Evolutionary conservation across 2,888 invertebrate genomes (phyloP).

Genomic region (Nephrotoma flavescens): DNA sequence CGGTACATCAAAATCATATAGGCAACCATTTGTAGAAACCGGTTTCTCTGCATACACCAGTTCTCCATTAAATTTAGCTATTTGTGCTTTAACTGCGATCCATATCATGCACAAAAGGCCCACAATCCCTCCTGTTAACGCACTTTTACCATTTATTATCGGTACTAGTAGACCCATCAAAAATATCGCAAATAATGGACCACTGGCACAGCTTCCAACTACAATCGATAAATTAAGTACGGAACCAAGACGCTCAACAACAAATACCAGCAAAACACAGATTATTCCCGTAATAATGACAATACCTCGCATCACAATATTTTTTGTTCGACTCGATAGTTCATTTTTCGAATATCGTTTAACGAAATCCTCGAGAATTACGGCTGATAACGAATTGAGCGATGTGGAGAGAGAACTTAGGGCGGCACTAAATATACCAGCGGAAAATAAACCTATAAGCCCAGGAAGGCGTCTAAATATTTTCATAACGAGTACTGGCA

Average conservation of each 20-base stretch:
- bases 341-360: constrained; percentile 46
- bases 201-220: constrained; percentile 50
- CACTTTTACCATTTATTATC: constrained; percentile 54
- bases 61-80: constrained; percentile 46
- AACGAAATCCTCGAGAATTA: constrained; percentile 63
- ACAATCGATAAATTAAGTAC: constrained; percentile 53
- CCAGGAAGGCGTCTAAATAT: constrained; percentile 62
- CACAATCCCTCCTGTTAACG: constrained; percentile 47
- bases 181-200: constrained; percentile 51
- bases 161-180: constrained; percentile 53
- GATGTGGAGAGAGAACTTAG: constrained; percentile 70
- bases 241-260: constrained; percentile 55
- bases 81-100: constrained; percentile 53
- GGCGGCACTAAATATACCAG: constrained; percentile 80
- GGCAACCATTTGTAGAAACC: constrained; percentile 35
- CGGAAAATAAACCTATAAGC: constrained; percentile 73
- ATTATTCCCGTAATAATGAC: constrained; percentile 47
- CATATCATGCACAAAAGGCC: constrained; percentile 48
- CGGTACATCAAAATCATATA: constrained; percentile 18
- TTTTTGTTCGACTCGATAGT: constrained; percentile 41
- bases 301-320: constrained; percentile 47
- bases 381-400: constrained; percentile 66
- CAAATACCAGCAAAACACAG: constrained; percentile 51
- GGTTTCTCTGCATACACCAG: constrained; percentile 41
- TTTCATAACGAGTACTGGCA: constrained; percentile 79